These are phyloP conservation scores for Ceratothoa steindachneri DNA, from an alignment of 2,888 invertebrate species.

Conservation along the genomic window DNA sequence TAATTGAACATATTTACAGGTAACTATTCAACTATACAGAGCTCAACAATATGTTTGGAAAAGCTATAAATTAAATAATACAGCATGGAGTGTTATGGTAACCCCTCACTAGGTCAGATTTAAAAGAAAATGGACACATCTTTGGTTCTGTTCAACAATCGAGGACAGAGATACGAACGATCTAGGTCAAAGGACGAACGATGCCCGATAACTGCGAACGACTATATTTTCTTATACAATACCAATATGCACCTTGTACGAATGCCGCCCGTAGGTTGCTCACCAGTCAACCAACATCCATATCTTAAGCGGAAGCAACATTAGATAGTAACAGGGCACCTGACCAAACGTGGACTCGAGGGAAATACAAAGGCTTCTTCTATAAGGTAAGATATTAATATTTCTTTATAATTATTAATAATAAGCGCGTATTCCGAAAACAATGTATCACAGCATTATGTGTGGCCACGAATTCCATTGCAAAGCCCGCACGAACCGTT, in stretches of 20 bases:
- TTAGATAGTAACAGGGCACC: no score
- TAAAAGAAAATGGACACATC: not conserved
- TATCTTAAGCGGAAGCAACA: no score
- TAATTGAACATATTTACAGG: not conserved
- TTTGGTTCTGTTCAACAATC: not conserved
- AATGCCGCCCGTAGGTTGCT: no score
- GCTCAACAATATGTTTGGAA: not conserved
- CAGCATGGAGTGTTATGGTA: not conserved
- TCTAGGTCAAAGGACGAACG: no score
- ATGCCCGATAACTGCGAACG: no score
- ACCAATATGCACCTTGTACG: no score
- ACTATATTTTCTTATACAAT: no score
- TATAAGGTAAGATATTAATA: no score
- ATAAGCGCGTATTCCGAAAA: constrained; percentile 11
- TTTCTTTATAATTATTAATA: not conserved
- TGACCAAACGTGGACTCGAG: not conserved
- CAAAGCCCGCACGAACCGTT: not conserved
- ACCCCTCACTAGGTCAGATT: not conserved
- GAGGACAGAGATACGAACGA: no score
- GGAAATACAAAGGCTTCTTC: no score
- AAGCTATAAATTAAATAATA: not conserved
- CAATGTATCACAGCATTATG: constrained; percentile 5
- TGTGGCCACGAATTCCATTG: not conserved
- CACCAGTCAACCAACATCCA: no score
- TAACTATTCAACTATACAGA: not conserved